Conservation (phyloP, 2,888 invertebrate genomes). For the Drosophila paramelanica region DNA sequence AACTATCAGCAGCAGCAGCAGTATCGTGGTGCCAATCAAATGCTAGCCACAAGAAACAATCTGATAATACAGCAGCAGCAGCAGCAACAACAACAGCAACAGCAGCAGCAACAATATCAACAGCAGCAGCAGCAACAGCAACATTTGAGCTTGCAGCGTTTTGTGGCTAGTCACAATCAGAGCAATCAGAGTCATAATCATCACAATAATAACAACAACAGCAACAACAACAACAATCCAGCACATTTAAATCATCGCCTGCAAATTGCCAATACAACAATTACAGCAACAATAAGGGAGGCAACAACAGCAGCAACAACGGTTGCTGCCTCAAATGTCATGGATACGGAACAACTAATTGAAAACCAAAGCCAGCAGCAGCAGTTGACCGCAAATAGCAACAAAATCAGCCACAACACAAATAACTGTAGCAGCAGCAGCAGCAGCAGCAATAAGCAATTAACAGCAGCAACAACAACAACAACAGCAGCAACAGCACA, state of each 20-base stretch:
- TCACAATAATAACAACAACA: constrained; percentile 54
- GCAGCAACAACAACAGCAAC: constrained; percentile 73
- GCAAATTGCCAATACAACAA: constrained; percentile 83
- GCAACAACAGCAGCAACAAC: constrained; percentile 39
- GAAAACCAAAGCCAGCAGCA: constrained; percentile 75
- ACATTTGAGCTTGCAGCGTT: constrained; percentile 83
- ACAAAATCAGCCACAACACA: constrained; percentile 73
- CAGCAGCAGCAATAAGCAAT: constrained; percentile 36
- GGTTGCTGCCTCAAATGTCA: constrained; percentile 52
- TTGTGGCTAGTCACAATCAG: constrained; percentile 81
- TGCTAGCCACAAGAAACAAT: constrained; percentile 80
- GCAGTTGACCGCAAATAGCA: constrained; percentile 69
- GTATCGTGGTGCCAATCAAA: constrained; percentile 73
- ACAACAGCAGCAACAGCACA: constrained; percentile 58
- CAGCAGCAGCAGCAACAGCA: constrained; percentile 77
- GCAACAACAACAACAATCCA: constrained; percentile 60
- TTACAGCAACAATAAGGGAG: constrained; percentile 81
- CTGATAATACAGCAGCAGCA: constrained; percentile 79
- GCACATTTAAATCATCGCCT: constrained; percentile 79
- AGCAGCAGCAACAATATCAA: constrained; percentile 70
- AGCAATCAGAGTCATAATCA: constrained; percentile 57
- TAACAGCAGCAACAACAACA: constrained; percentile 24
- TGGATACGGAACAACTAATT: constrained; percentile 80
- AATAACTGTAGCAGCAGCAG: constrained; percentile 57
- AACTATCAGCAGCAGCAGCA: constrained; percentile 77